Evolutionary conservation across 1,140 invertebrate genomes (phyloP).

Genomic region (Hypothenemus hampei): DNA sequence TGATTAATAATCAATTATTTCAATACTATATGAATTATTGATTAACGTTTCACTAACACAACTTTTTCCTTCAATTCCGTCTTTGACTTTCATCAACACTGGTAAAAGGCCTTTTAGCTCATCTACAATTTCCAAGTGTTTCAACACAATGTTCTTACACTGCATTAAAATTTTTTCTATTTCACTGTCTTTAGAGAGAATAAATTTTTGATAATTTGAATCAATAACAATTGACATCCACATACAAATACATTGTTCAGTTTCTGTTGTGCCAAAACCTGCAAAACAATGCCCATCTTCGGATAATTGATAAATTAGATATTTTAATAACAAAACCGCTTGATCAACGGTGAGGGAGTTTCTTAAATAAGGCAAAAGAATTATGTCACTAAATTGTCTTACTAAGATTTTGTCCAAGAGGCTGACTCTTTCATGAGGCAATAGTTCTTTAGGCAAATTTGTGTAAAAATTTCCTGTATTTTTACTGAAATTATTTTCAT

Average conservation of each 20-base stretch:
- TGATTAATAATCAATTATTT: slow-evolving; percentile 18
- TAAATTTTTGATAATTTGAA: slow-evolving; percentile 64
- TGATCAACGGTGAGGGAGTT: slow-evolving; percentile 51
- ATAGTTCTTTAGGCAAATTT: slow-evolving; percentile 31
- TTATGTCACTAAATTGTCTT: slow-evolving; percentile 52
- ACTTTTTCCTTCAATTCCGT: slow-evolving; percentile 29
- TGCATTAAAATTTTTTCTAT: slow-evolving; percentile 52
- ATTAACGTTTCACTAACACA: slow-evolving; percentile 30
- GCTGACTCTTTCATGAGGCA: slow-evolving; percentile 38
- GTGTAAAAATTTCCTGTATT: slow-evolving; percentile 34
- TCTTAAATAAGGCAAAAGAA: slow-evolving; percentile 54
- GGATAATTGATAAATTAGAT: slow-evolving; percentile 52
- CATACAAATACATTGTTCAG: slow-evolving; percentile 55
- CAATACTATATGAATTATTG: slow-evolving; percentile 34
- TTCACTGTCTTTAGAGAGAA: slow-evolving; percentile 57
- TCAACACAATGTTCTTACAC: slow-evolving; percentile 49
- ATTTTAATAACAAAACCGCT: slow-evolving; percentile 53
- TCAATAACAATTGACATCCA: slow-evolving; percentile 61
- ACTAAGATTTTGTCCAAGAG: slow-evolving; percentile 54
- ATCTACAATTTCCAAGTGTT: slow-evolving; percentile 48
- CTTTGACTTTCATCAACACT: slow-evolving; percentile 44
- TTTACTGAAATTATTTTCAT: slow-evolving; percentile 40
- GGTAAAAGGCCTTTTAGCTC: slow-evolving; percentile 43
- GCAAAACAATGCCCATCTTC: slow-evolving; percentile 36
- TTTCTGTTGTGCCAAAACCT: slow-evolving; percentile 32